phyloP scores from a whole-genome alignment of 1,140 invertebrate genomes.

The Drosophila nigromelanica region DNA sequence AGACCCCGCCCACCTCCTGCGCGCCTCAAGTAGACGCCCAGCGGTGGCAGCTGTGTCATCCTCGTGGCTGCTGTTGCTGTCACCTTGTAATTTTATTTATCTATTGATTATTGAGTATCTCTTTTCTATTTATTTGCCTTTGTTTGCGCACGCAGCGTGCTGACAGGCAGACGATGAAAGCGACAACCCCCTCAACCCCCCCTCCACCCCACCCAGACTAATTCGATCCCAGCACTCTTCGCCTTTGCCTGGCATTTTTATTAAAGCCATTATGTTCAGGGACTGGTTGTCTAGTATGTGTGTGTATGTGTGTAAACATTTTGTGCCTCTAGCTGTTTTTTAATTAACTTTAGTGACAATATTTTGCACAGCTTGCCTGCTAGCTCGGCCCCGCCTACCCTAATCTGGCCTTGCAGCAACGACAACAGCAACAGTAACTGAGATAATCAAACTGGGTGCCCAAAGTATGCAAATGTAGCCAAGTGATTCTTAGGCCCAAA shows the following conservation, averaged over 20 bases:
- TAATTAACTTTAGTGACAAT: slow-evolving; percentile 83
- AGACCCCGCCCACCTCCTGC: slow-evolving; percentile 11
- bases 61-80: slow-evolving; percentile 58
- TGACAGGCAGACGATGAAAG: slow-evolving; percentile 48
- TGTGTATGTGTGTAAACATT: slow-evolving; percentile 43
- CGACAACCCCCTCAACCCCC: slow-evolving; percentile 11
- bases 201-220: not conserved
- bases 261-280: slow-evolving; percentile 58
- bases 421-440: slow-evolving; percentile 3
- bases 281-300: slow-evolving; percentile 14
- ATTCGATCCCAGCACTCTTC: not conserved
- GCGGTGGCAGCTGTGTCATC: slow-evolving; percentile 58
- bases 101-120: slow-evolving; percentile 83
- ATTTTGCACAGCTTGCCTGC: slow-evolving; percentile 63
- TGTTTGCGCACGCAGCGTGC: slow-evolving; percentile 75
- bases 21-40: slow-evolving; percentile 1
- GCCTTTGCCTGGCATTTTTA: slow-evolving; percentile 67
- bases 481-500: slow-evolving; percentile 45
- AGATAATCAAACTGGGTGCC: slow-evolving; percentile 70
- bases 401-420: slow-evolving; percentile 28
- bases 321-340: slow-evolving; percentile 76
- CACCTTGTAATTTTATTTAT: slow-evolving; percentile 83
- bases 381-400: not conserved
- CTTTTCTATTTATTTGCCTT: slow-evolving; percentile 82
- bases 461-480: slow-evolving; percentile 69